Conservation (phyloP, 2,113 vertebrate species). For the Oncorhynchus tshawytscha region DNA sequence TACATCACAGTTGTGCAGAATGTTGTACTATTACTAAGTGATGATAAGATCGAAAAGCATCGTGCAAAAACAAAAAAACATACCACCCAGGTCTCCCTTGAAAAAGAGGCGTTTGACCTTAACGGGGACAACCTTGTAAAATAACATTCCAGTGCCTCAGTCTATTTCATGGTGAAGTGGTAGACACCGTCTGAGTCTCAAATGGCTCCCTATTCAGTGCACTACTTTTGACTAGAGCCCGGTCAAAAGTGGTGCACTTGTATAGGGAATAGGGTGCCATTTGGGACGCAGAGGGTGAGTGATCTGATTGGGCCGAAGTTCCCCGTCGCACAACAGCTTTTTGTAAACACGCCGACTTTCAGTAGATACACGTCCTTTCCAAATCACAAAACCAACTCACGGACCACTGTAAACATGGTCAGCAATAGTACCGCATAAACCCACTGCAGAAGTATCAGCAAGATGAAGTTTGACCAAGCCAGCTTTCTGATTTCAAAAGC, state of each 20-base stretch:
- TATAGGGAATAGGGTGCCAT: no score
- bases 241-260: no score
- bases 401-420: slow-evolving; percentile 2
- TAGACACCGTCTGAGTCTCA: no score
- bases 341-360: background rate
- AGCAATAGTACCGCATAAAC: background rate
- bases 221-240: no score
- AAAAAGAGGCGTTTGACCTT: no score
- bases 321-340: background rate
- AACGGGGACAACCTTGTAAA: background rate
- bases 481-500: background rate
- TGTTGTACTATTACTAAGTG: background rate
- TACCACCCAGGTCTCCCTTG: background rate
- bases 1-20: slow-evolving; percentile 8
- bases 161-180: background rate
- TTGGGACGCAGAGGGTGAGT: no score
- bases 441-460: background rate
- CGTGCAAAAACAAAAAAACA: slow-evolving; percentile 2
- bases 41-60: background rate
- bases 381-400: background rate
- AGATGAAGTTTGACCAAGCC: background rate
- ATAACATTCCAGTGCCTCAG: background rate
- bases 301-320: no score
- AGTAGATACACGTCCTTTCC: background rate
- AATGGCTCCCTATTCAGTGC: no score